phyloP scores from a whole-genome alignment of 2,797 vertebrate genomes.

The Oreochromis grahami region DNA sequence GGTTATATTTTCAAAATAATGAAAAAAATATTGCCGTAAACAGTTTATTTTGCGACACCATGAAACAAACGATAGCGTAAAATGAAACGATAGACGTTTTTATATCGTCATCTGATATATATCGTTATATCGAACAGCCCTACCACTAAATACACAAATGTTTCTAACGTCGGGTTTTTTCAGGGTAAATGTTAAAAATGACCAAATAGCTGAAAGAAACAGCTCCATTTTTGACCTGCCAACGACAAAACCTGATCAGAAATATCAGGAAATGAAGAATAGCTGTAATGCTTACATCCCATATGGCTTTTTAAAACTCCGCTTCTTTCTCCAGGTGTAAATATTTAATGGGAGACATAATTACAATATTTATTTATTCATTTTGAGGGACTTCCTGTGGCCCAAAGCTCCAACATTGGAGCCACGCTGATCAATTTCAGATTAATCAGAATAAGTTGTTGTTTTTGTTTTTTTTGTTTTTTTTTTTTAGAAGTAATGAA shows the following conservation, averaged over 20 bases:
- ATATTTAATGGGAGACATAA: background rate
- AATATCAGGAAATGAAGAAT: background rate
- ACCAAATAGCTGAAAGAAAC: background rate
- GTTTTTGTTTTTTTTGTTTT: rapidly evolving
- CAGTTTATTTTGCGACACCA: too few relatives aligned
- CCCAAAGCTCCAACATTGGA: background rate
- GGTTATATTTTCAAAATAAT: too few relatives aligned
- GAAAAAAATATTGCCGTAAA: too few relatives aligned
- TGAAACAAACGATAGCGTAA: too few relatives aligned
- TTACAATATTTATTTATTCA: background rate
- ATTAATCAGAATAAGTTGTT: background rate
- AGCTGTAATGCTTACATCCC: background rate
- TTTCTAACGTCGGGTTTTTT: background rate
- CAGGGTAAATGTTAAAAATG: background rate
- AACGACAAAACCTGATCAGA: background rate
- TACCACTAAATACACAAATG: rapidly evolving
- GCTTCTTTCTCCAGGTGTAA: background rate
- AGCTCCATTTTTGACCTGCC: background rate
- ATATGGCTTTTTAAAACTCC: rapidly evolving
- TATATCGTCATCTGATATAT: too few relatives aligned
- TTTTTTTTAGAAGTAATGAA: background rate
- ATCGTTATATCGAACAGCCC: too few relatives aligned
- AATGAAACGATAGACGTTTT: too few relatives aligned
- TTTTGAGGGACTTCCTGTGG: background rate
- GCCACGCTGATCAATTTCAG: background rate